Evolutionary conservation across 2,888 invertebrate genomes (phyloP).

Genomic region (Blastobasis adustella): DNA sequence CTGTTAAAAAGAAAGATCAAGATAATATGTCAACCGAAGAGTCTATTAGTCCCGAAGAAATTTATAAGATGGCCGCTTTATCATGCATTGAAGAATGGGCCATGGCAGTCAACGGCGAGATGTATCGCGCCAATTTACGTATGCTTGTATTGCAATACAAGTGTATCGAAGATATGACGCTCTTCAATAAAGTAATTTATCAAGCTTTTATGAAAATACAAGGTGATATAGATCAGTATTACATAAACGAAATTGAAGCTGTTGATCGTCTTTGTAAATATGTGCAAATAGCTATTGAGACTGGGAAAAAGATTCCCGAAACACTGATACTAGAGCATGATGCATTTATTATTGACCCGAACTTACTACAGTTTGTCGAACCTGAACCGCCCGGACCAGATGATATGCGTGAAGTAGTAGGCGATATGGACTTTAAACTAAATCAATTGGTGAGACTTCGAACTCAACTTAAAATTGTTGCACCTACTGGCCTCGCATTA

Average conservation of each 20-base stretch:
- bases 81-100: slow-evolving; percentile 75
- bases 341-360: slow-evolving; percentile 63
- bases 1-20: slow-evolving; percentile 48
- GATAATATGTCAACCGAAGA: slow-evolving; percentile 26
- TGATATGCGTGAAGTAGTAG: slow-evolving; percentile 28
- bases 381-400: slow-evolving; percentile 21
- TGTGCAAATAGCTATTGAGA: slow-evolving; percentile 69
- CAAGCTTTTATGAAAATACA: slow-evolving; percentile 61
- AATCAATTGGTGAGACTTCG: slow-evolving; percentile 49
- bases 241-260: slow-evolving; percentile 57
- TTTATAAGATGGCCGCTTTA: slow-evolving; percentile 50
- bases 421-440: slow-evolving; percentile 47
- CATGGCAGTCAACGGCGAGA: slow-evolving; percentile 73
- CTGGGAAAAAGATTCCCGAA: slow-evolving; percentile 56
- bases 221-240: slow-evolving; percentile 56
- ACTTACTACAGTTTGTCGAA: slow-evolving; percentile 47
- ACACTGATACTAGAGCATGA: slow-evolving; percentile 64
- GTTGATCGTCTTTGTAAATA: slow-evolving; percentile 68
- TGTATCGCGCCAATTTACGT: slow-evolving; percentile 61
- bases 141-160: slow-evolving; percentile 49
- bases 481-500: slow-evolving; percentile 53
- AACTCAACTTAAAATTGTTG: slow-evolving; percentile 52
- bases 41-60: slow-evolving; percentile 40
- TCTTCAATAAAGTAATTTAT: slow-evolving; percentile 54
- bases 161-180: slow-evolving; percentile 54